Evolutionary conservation across 2,113 vertebrate genomes (phyloP).

Genomic region (Myrmecophaga tridactyla): DNA sequence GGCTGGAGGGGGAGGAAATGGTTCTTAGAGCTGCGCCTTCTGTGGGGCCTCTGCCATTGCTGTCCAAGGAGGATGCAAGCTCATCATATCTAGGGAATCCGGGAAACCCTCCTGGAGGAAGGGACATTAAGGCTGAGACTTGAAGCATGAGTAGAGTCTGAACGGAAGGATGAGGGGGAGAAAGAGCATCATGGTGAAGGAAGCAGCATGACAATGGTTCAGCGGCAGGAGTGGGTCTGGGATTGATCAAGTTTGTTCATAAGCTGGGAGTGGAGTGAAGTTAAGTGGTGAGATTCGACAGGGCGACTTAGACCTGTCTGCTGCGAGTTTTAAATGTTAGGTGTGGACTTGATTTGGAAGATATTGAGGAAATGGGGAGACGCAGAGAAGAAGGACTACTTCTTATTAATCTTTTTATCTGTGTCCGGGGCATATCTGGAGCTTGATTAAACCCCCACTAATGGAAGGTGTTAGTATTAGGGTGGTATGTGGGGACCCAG

Average conservation of each 20-base stretch:
- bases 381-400: not conserved
- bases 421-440: fast-evolving
- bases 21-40: not conserved
- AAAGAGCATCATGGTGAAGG: not conserved
- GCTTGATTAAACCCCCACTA: not conserved
- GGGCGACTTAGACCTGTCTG: not conserved
- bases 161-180: not conserved
- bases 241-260: fast-evolving
- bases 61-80: not conserved
- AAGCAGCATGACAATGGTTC: fast-evolving
- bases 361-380: not conserved
- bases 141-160: not conserved
- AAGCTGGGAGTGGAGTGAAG: not conserved
- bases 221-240: not conserved
- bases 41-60: not conserved
- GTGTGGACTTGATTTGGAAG: too few species aligned
- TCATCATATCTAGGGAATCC: not conserved
- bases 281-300: too few species aligned
- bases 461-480: too few species aligned
- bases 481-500: too few species aligned
- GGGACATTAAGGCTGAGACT: fast-evolving
- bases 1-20: not conserved
- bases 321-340: not conserved
- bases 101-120: not conserved
- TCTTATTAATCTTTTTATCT: not conserved